Base-by-base conservation (phyloP, 2,888 invertebrate species). In the Philereme vetulata region DNA sequence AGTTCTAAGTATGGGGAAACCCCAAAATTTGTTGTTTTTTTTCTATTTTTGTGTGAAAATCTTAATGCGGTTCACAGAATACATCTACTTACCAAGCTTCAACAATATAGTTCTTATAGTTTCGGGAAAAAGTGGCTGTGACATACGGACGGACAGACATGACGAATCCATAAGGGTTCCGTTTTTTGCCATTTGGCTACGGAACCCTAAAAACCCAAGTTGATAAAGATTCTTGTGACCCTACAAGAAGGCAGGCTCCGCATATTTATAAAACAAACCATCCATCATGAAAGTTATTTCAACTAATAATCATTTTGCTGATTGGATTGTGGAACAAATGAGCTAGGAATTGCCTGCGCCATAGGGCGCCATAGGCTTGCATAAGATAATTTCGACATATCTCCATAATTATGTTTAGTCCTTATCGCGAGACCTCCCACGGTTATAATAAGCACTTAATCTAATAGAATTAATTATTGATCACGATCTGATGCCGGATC, bases 381-480 rank as follows among this genome's bases (percentile, higher is more conserved):
- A 45, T 44, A 51, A 64, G 63, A 59, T 66, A 64, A 70, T 68
- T 68, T 56, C 48, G 60, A 62, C 57, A 64, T 59, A 64, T 65
- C 65, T 60, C 57, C 56, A 66, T 69, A 72, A 73, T 74, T 66
- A 65, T 62, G 71, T 64, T 62, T 59, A 59, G 59, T 56, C 56
- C 66, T 69, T 60, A 50, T 62, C 11, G 11, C 43, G 60, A 51
- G 70, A 75, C 77, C 80, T 72, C 82, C 82, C 72, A 78, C 60
- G 66, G 80, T 64, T 75, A 70, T 78, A 73, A 79, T 79, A 72
- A 74, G 68, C 66, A 65, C 60, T 62, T 69, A 77, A 76, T 74
- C 62, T 76, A 78, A 82, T 80, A 76, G 64, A 81, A 77, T 76
- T 78, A 80, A 79, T 81, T 76, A 82, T 81, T 80, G 74, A 77